Evolutionary conservation across 2,113 vertebrate species (phyloP), one percentile per base, ranked within the genome.

Genomic region (Osmerus eperlanus): DNA sequence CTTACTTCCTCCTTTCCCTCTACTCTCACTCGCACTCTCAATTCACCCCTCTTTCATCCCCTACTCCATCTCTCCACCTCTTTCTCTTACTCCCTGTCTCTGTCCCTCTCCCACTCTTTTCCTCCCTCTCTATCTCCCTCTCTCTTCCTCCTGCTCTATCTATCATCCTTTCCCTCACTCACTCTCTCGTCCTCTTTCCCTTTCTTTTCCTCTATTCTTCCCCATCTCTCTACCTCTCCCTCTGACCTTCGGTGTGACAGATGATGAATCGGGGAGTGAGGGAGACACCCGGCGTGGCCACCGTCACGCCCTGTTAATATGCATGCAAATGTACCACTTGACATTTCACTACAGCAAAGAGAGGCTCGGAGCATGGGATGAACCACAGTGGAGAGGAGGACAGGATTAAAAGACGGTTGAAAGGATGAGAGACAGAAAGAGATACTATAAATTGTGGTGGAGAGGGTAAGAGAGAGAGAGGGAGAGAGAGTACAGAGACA

Each of bases 301-400:
- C 81, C 79, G 85, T 91, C 88, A 90, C 75, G 87, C 78, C 74
- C 91, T 72, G 86, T 92, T 92, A 90, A 91, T 90, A 91, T 91
- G 89, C 90, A 92, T 90, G 91, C 91, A 91, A 92, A 93, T 91
- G 89, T 87, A 84, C 85, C 85, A 89, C 88, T 91, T 92, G 91
- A 92, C 91, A 92, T 92, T 92, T 92, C 89, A 86, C 84, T 87
- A 90, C 59, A 69, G 81, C 58, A 23, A 59, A 60, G 70, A 25
- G 58, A 55, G 25, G 75, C 47, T 64, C 25, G 5, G 55, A 28
- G 1, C 15, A 28, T 62, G 28, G 68, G 36, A 15, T 6, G 36
- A 21, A 21, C 58, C 61, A 21, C 5, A 70, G 61, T 25, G 61
- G 13, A 29, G 61, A 28, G 14, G 25, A 14, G 67, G 21, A 23